These are phyloP conservation scores for Drosophila nr. fundita DNA, from an alignment of 2,888 invertebrate genomes.

Conservation along the genomic window DNA sequence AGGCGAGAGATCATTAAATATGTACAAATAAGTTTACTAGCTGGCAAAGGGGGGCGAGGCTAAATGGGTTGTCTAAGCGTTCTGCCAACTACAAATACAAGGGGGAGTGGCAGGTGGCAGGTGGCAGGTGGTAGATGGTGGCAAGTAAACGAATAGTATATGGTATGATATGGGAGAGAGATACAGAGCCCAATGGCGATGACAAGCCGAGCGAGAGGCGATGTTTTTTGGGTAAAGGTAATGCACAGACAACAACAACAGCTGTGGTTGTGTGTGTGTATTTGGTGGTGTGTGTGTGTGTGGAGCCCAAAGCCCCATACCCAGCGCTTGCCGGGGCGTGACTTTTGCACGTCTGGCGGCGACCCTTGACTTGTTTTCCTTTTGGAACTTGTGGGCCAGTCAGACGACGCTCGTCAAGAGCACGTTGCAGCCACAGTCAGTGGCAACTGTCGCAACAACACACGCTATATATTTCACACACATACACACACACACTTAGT, in stretches of 20 bases:
- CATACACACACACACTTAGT: not conserved
- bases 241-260: constrained; percentile 32
- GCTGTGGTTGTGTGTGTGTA: not conserved
- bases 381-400: constrained; percentile 53
- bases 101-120: not conserved
- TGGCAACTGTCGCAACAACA: constrained; percentile 52
- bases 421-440: constrained; percentile 60
- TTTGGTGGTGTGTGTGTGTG: constrained; percentile 1
- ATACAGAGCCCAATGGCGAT: constrained; percentile 43
- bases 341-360: constrained; percentile 71
- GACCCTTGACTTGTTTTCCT: constrained; percentile 73
- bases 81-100: constrained; percentile 42
- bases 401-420: constrained; percentile 57
- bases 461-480: constrained; percentile 15
- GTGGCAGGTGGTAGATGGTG: not conserved
- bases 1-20: constrained; percentile 58
- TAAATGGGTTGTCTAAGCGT: constrained; percentile 59
- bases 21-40: constrained; percentile 63
- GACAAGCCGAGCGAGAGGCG: constrained; percentile 32
- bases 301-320: not conserved
- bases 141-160: not conserved
- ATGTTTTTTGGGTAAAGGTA: constrained; percentile 38
- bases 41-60: constrained; percentile 31
- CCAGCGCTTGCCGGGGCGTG: constrained; percentile 44
- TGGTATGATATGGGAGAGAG: not conserved